Percentiles rank a stretch among this genome's conserved stretches.
Conservation (phyloP, 2,888 invertebrate genomes). For the Limnephilus lunatus region DNA sequence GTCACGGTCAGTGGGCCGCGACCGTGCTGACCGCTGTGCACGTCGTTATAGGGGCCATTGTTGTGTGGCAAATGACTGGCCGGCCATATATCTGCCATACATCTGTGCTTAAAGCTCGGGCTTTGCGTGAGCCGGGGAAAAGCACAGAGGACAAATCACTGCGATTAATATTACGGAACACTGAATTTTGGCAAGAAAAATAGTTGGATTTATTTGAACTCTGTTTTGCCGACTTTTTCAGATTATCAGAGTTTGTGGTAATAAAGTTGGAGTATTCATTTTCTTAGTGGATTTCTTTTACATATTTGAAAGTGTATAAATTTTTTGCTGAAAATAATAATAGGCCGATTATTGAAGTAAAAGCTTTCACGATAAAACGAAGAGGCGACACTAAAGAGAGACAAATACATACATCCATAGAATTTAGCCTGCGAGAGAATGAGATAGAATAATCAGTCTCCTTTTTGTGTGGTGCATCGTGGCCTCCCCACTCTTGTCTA, state of each 20-base stretch:
- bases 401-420: too few species aligned
- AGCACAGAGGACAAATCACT: constrained; percentile 20
- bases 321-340: neutral
- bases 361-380: neutral
- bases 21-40: constrained; percentile 24
- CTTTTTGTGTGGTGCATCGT: too few species aligned
- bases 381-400: too few species aligned
- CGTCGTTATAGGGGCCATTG: constrained; percentile 23
- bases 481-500: too few species aligned
- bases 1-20: constrained; percentile 1
- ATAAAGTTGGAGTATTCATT: neutral
- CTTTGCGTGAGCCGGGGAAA: constrained; percentile 13
- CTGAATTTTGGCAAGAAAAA: neutral
- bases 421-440: too few species aligned
- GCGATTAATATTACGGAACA: constrained; percentile 16
- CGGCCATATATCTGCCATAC: constrained; percentile 15
- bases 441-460: too few species aligned
- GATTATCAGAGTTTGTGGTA: neutral
- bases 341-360: neutral
- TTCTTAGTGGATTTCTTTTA: neutral
- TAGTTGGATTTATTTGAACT: neutral
- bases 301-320: neutral
- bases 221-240: neutral
- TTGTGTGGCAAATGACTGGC: constrained; percentile 3
- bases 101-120: constrained; percentile 21